Base-by-base conservation (phyloP, 2,797 vertebrate genomes). In the Ptychadena robeensis region DNA sequence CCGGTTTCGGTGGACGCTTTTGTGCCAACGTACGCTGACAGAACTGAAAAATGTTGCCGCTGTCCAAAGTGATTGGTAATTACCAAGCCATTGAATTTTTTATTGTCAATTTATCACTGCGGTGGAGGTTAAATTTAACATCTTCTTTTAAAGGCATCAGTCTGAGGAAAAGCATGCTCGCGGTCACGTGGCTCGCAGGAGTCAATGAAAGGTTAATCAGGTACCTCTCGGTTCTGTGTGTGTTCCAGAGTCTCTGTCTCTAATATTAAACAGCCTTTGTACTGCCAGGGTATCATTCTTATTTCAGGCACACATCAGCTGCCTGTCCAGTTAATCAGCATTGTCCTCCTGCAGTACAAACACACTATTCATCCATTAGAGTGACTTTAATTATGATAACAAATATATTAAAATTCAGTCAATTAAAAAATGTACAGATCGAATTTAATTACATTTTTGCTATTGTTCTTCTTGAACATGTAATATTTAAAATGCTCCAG, bases 1-100 rank as follows among this genome's bases (percentile, higher is more conserved):
- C 93, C 94, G 96, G 96, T 73, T 96, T 94, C 94, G 95, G 94
- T 93, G 93, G 94, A 96, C 95, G 96, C 96, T 96, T 94, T 93
- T 93, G 93, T 90, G 94, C 95, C 95, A 94, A 93, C 94, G 95
- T 90, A 80, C 92, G 89, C 94, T 97, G 97, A 97, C 96, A 95
- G 95, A 95, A 95, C 96, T 98, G 97, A 98, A 96, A 97, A 97
- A 98, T 98, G 96, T 95, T 92, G 93, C 96, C 88, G 88, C 92
- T 95, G 96, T 96, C 96, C 95, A 95, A 96, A 96, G 96, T 96
- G 96, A 98, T 98, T 97, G 96, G 96, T 98, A 98, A 99, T 99
- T 98, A 98, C 96, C 93, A 94, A 95, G 94, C 94, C 96, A 96
- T 96, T 96, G 96, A 95, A 98, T 98, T 97, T 95, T 96, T 96